These are phyloP conservation scores for Linyphia triangularis DNA, from an alignment of 2,888 invertebrate species.

Conservation along the genomic window DNA sequence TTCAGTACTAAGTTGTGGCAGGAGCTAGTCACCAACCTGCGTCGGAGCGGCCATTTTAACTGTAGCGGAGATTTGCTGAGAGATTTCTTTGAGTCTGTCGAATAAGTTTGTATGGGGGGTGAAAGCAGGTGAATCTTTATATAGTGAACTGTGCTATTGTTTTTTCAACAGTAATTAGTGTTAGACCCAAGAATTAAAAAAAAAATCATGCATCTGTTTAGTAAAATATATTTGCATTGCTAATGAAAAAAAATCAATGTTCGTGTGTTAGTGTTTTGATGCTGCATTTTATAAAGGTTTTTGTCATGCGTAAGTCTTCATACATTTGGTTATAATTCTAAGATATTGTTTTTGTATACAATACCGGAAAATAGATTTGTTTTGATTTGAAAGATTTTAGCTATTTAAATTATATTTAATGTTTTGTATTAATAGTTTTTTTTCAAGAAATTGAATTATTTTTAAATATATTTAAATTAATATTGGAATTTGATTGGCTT, in stretches of 20 bases:
- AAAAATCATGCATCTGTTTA: conserved; percentile 70
- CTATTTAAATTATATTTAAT: conserved; percentile 59
- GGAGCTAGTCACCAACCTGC: conserved; percentile 67
- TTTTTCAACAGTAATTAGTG: conserved; percentile 74
- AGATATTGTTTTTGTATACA: conserved; percentile 36
- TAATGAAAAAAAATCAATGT: conserved; percentile 70
- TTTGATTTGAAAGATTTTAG: conserved; percentile 54
- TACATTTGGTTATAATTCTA: conserved; percentile 28
- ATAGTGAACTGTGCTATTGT: conserved; percentile 71
- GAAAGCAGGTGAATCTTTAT: conserved; percentile 71
- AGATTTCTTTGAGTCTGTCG: conserved; percentile 28
- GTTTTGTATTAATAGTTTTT: conserved; percentile 39
- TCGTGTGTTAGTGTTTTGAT: conserved; percentile 65
- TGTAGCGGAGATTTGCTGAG: conserved; percentile 48
- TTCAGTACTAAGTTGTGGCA: conserved; percentile 30
- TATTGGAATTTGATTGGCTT: conserved; percentile 59
- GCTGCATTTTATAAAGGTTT: conserved; percentile 71
- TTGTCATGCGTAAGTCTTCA: conserved; percentile 53
- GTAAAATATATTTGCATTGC: conserved; percentile 69
- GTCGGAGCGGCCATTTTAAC: conserved; percentile 51
- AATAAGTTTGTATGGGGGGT: conserved; percentile 68
- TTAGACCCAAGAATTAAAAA: conserved; percentile 67
- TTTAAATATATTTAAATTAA: conserved; percentile 9
- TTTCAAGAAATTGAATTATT: conserved; percentile 32
- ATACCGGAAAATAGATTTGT: conserved; percentile 23